A percentile compares a stretch with the other conserved stretches of the same genome.
Evolutionary conservation across 2,888 invertebrate genomes (phyloP).

Genomic region (Polietes domitor): DNA sequence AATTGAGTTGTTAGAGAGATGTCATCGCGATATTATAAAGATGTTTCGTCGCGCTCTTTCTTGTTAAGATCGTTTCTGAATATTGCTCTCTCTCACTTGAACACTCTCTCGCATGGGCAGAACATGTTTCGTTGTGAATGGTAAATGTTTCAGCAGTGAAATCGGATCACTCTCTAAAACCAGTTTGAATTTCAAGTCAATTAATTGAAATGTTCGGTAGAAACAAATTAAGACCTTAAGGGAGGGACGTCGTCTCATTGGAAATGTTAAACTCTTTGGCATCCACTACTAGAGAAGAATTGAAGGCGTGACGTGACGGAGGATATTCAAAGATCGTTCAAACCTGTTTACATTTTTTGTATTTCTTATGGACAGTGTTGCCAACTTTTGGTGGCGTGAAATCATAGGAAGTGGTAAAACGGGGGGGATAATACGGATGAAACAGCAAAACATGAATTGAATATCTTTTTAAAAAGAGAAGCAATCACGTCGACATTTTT

Average conservation of each 20-base stretch:
- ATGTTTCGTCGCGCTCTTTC: slow-evolving; percentile 21
- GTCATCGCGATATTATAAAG: slow-evolving; percentile 18
- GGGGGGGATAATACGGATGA: neutral
- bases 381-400: neutral
- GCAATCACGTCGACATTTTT: no score
- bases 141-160: neutral
- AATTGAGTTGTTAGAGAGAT: slow-evolving; percentile 31
- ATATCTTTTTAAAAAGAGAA: no score
- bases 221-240: slow-evolving; percentile 10
- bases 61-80: neutral
- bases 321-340: slow-evolving; percentile 26
- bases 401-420: neutral
- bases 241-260: slow-evolving; percentile 22
- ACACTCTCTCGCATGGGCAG: neutral
- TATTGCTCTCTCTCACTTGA: neutral
- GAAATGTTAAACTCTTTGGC: slow-evolving; percentile 15
- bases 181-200: slow-evolving; percentile 2
- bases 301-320: slow-evolving; percentile 30
- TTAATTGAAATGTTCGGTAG: slow-evolving; percentile 4
- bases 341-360: slow-evolving; percentile 29
- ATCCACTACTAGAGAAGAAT: slow-evolving; percentile 23
- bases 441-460: no score
- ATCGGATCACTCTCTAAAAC: neutral
- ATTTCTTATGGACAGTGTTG: slow-evolving; percentile 1
- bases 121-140: slow-evolving; percentile 8